Evolutionary conservation across 2,888 invertebrate genomes (phyloP).

Genomic region (Aricia artaxerxes): DNA sequence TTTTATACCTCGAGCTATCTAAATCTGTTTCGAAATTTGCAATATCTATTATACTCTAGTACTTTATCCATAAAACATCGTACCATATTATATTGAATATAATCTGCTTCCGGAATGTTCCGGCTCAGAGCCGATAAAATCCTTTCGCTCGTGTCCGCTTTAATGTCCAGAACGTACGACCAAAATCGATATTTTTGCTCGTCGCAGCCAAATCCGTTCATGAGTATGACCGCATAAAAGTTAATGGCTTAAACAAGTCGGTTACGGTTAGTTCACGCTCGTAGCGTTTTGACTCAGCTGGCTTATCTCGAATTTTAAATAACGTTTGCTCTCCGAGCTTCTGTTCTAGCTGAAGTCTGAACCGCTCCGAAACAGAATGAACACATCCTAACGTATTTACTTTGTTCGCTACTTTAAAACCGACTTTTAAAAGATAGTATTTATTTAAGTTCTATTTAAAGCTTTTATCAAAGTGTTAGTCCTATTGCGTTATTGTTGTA

Average conservation of each 20-base stretch:
- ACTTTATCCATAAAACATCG: not conserved
- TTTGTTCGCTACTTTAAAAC: not conserved
- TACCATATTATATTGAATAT: slow-evolving; percentile 7
- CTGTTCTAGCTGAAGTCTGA: slow-evolving; percentile 2
- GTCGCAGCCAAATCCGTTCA: slow-evolving; percentile 27
- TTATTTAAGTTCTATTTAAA: not conserved
- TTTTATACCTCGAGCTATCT: not conserved
- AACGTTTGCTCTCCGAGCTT: slow-evolving; percentile 12
- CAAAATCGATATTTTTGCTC: slow-evolving; percentile 17
- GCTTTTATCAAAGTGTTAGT: not conserved
- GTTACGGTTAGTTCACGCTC: slow-evolving; percentile 27
- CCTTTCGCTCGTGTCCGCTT: slow-evolving; percentile 13
- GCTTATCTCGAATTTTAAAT: slow-evolving; percentile 29
- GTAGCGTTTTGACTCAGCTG: slow-evolving; percentile 23
- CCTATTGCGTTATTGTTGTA: not conserved
- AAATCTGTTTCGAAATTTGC: not conserved
- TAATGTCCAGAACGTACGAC: not conserved
- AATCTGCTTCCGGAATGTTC: slow-evolving; percentile 7
- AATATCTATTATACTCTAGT: not conserved
- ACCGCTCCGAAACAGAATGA: slow-evolving; percentile 11
- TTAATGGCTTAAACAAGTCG: slow-evolving; percentile 47
- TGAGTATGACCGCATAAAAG: slow-evolving; percentile 53
- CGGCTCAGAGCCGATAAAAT: slow-evolving; percentile 2
- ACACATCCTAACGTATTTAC: not conserved
- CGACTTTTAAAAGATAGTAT: slow-evolving; percentile 3